These are phyloP conservation scores for Typhlichthys eigenmanni DNA, from an alignment of 2,797 vertebrate species.

Conservation along the genomic window DNA sequence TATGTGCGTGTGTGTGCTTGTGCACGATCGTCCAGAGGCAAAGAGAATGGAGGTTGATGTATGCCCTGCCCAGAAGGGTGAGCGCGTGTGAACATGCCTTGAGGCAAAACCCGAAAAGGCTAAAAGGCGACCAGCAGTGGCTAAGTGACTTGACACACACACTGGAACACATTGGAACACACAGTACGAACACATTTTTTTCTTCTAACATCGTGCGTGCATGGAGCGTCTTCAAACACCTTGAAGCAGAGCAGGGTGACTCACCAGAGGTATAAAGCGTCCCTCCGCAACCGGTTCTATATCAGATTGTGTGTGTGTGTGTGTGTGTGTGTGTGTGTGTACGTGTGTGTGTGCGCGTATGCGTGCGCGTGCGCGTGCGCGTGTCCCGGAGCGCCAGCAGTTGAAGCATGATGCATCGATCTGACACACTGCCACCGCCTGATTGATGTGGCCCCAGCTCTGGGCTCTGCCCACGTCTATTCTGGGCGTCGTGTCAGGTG, in stretches of 20 bases:
- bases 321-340: conserved; percentile 29
- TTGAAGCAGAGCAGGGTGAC: conserved; percentile 18
- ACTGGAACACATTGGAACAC: conserved; percentile 29
- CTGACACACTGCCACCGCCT: conserved; percentile 53
- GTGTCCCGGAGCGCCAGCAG: conserved; percentile 53
- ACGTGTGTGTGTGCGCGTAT: no score
- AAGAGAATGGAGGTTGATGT: background rate
- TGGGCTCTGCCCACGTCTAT: conserved; percentile 50
- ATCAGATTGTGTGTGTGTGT: conserved; percentile 26
- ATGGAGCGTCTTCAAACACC: background rate
- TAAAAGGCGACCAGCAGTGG: conserved; percentile 41
- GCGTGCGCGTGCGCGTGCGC: conserved; percentile 2
- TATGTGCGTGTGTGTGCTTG: conserved; percentile 20
- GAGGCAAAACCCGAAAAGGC: conserved; percentile 32
- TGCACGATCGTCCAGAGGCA: background rate
- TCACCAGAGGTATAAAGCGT: conserved; percentile 23
- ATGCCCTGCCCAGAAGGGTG: background rate
- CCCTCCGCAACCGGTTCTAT: conserved; percentile 12
- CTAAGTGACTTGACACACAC: conserved; percentile 34
- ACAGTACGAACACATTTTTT: conserved; percentile 11
- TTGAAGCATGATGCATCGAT: conserved; percentile 65
- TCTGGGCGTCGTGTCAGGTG: conserved; percentile 52
- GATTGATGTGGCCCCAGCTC: conserved; percentile 67
- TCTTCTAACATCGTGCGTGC: background rate
- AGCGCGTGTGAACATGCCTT: conserved; percentile 14